A percentile compares a stretch with the other conserved stretches of the same genome.
Evolutionary conservation across 2,113 vertebrate genomes (phyloP).

Genomic region (Rhadina sibilatrix): DNA sequence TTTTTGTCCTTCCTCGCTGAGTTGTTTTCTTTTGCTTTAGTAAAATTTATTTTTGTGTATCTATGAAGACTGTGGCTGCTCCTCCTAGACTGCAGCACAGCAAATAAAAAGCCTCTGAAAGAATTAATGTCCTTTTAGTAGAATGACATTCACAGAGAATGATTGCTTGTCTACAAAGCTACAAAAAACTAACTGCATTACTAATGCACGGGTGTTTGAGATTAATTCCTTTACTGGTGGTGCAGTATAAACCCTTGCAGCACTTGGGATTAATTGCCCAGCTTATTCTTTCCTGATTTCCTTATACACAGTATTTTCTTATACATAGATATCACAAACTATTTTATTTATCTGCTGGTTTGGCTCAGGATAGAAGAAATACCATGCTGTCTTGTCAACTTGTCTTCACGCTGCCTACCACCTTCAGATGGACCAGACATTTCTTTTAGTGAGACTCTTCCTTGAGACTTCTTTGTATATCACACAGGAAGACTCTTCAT

Average conservation of each 20-base stretch:
- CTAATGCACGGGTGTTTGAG: neutral
- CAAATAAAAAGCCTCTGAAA: neutral
- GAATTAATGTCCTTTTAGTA: neutral
- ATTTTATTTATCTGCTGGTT: neutral
- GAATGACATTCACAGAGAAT: slow-evolving; percentile 36
- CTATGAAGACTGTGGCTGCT: neutral
- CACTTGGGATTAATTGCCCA: neutral
- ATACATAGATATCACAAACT: neutral
- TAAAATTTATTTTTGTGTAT: neutral
- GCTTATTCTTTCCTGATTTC: neutral
- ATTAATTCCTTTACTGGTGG: neutral
- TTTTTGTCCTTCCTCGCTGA: neutral
- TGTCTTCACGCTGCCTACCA: neutral
- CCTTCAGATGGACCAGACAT: neutral
- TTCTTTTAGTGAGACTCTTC: neutral
- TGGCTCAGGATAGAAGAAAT: neutral
- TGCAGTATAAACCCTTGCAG: neutral
- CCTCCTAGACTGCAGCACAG: neutral
- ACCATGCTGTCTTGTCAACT: neutral
- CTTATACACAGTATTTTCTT: neutral
- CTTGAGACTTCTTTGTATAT: neutral
- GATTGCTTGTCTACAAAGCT: neutral
- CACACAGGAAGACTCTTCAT: neutral
- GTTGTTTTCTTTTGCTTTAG: neutral
- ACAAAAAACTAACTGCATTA: neutral